Conservation (phyloP, 2,113 vertebrate species). For the Scatophagus argus region DNA sequence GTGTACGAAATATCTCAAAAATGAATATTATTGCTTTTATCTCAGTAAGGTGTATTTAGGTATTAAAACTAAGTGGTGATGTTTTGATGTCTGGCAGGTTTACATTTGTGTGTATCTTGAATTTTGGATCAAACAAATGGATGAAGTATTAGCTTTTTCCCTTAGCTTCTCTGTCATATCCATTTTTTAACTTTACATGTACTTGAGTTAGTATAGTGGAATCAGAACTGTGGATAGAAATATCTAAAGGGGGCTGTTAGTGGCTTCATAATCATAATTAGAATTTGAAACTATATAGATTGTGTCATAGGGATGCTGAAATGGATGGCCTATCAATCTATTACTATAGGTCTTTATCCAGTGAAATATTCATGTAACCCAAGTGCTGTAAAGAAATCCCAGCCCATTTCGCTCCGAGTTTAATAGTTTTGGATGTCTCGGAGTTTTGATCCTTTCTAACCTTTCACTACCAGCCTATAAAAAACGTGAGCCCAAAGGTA, state of each 20-base stretch:
- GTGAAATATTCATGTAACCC: slow-evolving; percentile 20
- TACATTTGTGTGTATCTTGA: slow-evolving; percentile 84
- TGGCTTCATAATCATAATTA: slow-evolving; percentile 69
- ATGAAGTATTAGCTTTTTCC: slow-evolving; percentile 87
- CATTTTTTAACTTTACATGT: slow-evolving; percentile 67
- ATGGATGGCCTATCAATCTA: slow-evolving; percentile 49
- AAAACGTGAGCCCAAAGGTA: slow-evolving; percentile 66
- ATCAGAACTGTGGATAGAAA: slow-evolving; percentile 69
- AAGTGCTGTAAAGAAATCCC: slow-evolving; percentile 8
- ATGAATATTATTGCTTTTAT: slow-evolving; percentile 85
- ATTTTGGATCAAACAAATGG: slow-evolving; percentile 78
- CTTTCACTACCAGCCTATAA: slow-evolving; percentile 47
- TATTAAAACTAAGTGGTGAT: slow-evolving; percentile 82
- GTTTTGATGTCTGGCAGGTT: slow-evolving; percentile 84
- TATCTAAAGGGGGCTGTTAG: slow-evolving; percentile 71
- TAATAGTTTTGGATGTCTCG: slow-evolving; percentile 4
- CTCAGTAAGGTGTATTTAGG: slow-evolving; percentile 83
- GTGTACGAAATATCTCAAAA: slow-evolving; percentile 87
- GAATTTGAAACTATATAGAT: slow-evolving; percentile 66
- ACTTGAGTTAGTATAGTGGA: slow-evolving; percentile 71
- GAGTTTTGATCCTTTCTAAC: slow-evolving; percentile 28
- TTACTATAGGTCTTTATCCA: slow-evolving; percentile 18
- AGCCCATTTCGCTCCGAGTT: background rate
- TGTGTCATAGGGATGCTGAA: slow-evolving; percentile 58
- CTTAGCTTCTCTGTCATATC: slow-evolving; percentile 74